Evolutionary conservation across 2,113 vertebrate genomes (phyloP).

Genomic region (Theristicus caerulescens): DNA sequence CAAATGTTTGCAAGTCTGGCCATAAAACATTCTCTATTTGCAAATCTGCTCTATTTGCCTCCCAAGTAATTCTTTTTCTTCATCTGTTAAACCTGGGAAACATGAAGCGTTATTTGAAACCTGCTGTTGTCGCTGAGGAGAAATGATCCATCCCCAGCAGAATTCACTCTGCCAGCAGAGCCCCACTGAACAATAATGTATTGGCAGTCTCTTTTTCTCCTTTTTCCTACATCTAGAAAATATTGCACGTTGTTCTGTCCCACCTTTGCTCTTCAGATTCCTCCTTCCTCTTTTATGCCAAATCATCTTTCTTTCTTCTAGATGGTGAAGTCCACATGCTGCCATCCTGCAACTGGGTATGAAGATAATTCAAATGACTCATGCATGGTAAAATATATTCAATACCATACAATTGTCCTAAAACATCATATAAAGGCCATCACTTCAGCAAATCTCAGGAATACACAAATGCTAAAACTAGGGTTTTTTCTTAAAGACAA

Average conservation of each 20-base stretch:
- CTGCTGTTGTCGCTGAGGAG: not conserved
- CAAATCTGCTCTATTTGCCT: conserved; percentile 35
- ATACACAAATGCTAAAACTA: not conserved
- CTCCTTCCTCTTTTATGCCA: not conserved
- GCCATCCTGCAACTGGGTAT: not conserved
- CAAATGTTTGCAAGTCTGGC: conserved; percentile 32
- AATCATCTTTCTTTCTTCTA: not conserved
- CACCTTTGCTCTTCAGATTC: not conserved
- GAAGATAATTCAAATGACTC: not conserved
- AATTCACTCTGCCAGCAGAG: not conserved
- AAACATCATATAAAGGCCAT: not conserved
- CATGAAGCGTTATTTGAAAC: conserved; percentile 3
- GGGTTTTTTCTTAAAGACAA: not conserved
- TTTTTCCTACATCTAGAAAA: not conserved
- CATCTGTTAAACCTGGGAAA: conserved; percentile 40
- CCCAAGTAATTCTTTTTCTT: conserved; percentile 32
- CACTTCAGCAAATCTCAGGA: not conserved
- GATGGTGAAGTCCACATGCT: not conserved
- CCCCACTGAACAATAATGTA: not conserved
- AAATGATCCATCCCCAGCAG: conserved; percentile 5
- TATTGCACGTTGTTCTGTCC: not conserved
- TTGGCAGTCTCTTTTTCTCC: not conserved
- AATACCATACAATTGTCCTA: not conserved
- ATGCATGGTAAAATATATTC: not conserved
- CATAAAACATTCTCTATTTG: conserved; percentile 49